Percentiles rank a stretch among this genome's conserved stretches.
These are phyloP conservation scores for Drosophila willistoni DNA, from an alignment of 1,140 invertebrate species.

Conservation along the genomic window DNA sequence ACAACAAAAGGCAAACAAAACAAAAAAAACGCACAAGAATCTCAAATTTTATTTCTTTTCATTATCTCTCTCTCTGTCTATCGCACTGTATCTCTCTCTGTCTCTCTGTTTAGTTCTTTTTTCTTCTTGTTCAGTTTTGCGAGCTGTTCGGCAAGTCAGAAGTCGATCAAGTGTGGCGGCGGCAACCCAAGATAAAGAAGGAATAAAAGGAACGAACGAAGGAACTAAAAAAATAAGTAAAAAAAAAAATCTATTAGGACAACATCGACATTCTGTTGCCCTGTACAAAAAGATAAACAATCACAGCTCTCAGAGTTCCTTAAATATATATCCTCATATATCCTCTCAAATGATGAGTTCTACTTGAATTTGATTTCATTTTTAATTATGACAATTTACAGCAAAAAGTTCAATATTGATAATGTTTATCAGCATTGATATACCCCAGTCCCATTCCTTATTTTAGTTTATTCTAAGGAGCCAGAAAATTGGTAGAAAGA, in stretches of 20 bases:
- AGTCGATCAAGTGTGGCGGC: constrained; percentile 73
- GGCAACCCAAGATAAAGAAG: constrained; percentile 11
- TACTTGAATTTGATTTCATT: too few species aligned
- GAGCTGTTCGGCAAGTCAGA: constrained; percentile 66
- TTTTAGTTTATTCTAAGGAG: neutral
- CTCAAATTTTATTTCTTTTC: constrained; percentile 21
- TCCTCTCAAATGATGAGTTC: too few species aligned
- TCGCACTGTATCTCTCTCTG: neutral
- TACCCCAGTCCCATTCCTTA: neutral
- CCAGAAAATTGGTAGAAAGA: constrained; percentile 5
- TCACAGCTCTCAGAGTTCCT: too few species aligned
- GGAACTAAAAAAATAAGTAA: constrained; percentile 15
- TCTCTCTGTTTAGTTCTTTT: constrained; percentile 23
- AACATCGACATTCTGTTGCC: neutral
- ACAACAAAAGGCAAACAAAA: neutral
- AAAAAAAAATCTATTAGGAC: neutral
- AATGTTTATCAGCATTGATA: neutral
- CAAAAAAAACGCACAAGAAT: constrained; percentile 3
- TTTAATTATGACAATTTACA: too few species aligned
- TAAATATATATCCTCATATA: too few species aligned
- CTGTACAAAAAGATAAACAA: neutral
- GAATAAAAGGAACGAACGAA: neutral
- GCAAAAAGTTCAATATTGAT: too few species aligned
- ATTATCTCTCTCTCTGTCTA: neutral
- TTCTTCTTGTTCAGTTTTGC: constrained; percentile 7